These are phyloP conservation scores for Notamacropus eugenii DNA, from an alignment of 2,797 vertebrate species.

Conservation along the genomic window DNA sequence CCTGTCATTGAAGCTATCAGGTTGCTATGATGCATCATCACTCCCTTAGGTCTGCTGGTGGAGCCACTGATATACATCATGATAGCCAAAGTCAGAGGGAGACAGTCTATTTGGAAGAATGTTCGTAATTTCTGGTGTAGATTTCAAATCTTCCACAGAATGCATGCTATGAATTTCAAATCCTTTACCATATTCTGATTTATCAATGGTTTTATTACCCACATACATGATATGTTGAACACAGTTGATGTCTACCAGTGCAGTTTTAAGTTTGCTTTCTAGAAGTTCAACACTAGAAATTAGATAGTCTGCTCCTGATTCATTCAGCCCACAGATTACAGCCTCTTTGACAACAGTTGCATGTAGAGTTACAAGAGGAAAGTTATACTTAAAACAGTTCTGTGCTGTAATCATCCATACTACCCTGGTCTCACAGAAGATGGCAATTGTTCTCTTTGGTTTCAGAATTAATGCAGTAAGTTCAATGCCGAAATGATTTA, in stretches of 20 bases:
- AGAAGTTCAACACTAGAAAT: too few relatives aligned
- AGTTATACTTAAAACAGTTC: constrained; percentile 95
- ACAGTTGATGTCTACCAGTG: constrained; percentile 89
- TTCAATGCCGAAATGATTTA: constrained; percentile 90
- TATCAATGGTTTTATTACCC: constrained; percentile 90
- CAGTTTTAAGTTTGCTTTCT: constrained; percentile 81
- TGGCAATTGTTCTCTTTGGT: constrained; percentile 92
- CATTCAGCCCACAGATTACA: too few relatives aligned
- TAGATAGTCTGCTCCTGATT: too few relatives aligned
- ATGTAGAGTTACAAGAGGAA: constrained; percentile 82
- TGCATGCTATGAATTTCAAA: constrained; percentile 94
- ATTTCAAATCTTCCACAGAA: constrained; percentile 91
- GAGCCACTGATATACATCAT: too few relatives aligned
- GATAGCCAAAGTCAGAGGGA: too few relatives aligned
- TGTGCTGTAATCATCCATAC: constrained; percentile 98
- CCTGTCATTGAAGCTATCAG: too few relatives aligned
- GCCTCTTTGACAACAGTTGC: too few relatives aligned
- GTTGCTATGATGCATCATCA: too few relatives aligned
- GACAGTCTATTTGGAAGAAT: too few relatives aligned
- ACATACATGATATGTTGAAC: constrained; percentile 96
- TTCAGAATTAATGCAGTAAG: constrained; percentile 91
- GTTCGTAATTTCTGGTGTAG: constrained; percentile 88
- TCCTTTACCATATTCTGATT: constrained; percentile 90
- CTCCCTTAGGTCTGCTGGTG: too few relatives aligned
- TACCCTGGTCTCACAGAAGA: constrained; percentile 97